phyloP scores from a whole-genome alignment of 2,113 vertebrate species.

The Fulica atra region DNA sequence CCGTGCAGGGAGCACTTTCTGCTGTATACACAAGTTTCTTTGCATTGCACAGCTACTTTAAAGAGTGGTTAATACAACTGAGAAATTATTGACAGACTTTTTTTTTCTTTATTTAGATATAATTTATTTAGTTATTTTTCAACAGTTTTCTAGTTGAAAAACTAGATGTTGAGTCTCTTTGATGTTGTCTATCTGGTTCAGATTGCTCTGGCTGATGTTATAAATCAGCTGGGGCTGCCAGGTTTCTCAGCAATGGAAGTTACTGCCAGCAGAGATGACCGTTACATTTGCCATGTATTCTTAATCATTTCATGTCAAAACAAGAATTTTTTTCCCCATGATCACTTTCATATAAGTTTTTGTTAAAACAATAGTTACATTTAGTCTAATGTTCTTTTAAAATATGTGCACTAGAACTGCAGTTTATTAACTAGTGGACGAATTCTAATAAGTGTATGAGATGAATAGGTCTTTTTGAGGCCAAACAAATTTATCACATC shows the following conservation, averaged over 20 bases:
- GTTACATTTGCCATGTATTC: neutral
- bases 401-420: neutral
- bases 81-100: neutral
- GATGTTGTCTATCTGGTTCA: neutral
- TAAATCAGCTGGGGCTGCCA: neutral
- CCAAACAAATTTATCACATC: slow-evolving; percentile 14
- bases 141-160: neutral
- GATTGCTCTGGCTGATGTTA: neutral
- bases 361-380: neutral
- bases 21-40: neutral
- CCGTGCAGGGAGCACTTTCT: neutral
- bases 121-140: neutral
- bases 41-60: neutral
- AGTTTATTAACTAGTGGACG: neutral
- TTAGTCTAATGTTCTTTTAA: neutral
- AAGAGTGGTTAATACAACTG: neutral
- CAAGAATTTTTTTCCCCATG: neutral
- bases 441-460: neutral
- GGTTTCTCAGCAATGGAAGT: neutral
- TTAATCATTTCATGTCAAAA: neutral
- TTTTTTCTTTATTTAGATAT: neutral
- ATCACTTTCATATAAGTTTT: neutral
- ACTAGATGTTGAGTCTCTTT: neutral
- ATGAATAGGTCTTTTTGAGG: neutral
- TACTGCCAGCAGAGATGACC: neutral